These are phyloP conservation scores for Mormyrus hasselquistii DNA, from an alignment of 2,797 vertebrate species.

Conservation along the genomic window DNA sequence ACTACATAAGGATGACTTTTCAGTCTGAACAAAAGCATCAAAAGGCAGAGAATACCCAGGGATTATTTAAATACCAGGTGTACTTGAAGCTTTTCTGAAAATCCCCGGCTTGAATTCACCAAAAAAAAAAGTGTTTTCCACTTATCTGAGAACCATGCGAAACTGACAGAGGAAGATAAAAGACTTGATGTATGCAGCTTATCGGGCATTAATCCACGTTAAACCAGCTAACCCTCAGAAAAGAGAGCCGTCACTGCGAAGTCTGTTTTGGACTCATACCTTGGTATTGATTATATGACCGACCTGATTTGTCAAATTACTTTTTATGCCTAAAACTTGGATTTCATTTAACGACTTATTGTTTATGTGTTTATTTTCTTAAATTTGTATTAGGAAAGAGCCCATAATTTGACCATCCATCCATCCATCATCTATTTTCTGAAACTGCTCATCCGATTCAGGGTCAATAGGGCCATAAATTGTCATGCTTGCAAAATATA, in stretches of 20 bases:
- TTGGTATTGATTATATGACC: background rate
- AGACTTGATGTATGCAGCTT: constrained; percentile 47
- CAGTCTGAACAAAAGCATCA: constrained; percentile 69
- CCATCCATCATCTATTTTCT: background rate
- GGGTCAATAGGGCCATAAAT: background rate
- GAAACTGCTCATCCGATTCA: background rate
- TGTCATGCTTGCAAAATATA: background rate
- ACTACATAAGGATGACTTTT: constrained; percentile 66
- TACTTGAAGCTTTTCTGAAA: constrained; percentile 60
- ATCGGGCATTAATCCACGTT: constrained; percentile 54
- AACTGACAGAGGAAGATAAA: constrained; percentile 42
- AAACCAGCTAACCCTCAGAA: constrained; percentile 42
- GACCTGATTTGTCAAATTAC: background rate
- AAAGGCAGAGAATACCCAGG: constrained; percentile 59
- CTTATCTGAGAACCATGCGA: constrained; percentile 28
- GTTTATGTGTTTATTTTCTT: background rate
- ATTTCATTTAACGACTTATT: background rate
- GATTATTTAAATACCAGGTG: constrained; percentile 71
- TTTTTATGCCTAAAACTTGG: background rate
- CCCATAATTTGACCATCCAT: background rate
- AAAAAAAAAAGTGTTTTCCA: constrained; percentile 41
- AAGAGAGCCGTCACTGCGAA: constrained; percentile 47
- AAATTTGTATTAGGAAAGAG: background rate
- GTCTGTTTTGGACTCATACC: background rate
- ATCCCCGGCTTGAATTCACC: constrained; percentile 64